Evolutionary conservation across 2,888 invertebrate species (phyloP).

Genomic region (Caenorhabditis sp.): DNA sequence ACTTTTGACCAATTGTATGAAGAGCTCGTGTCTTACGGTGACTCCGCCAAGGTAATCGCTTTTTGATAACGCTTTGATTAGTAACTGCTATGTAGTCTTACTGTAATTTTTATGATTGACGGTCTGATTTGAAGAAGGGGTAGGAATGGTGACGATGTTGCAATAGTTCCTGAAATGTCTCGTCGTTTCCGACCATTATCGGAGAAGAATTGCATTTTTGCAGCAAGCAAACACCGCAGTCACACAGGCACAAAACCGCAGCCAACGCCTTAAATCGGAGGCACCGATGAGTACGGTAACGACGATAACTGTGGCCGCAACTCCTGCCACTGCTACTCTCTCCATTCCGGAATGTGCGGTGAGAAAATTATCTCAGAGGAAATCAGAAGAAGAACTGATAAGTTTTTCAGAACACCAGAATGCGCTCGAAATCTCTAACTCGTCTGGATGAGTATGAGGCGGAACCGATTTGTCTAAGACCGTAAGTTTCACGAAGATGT

Average conservation of each 20-base stretch:
- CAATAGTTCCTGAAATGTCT: slow-evolving; percentile 43
- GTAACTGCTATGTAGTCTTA: background rate
- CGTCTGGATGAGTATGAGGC: slow-evolving; percentile 70
- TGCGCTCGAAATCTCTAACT: slow-evolving; percentile 73
- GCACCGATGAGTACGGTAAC: slow-evolving; percentile 49
- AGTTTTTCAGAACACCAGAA: slow-evolving; percentile 33
- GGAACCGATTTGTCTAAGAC: slow-evolving; percentile 55
- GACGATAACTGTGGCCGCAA: slow-evolving; percentile 48
- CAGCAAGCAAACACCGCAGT: slow-evolving; percentile 26
- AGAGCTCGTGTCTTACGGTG: slow-evolving; percentile 68
- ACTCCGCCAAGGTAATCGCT: slow-evolving; percentile 42
- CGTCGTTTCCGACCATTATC: slow-evolving; percentile 31
- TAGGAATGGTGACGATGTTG: slow-evolving; percentile 12
- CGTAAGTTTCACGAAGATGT: slow-evolving; percentile 26
- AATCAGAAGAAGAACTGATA: too few species aligned
- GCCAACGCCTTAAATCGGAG: slow-evolving; percentile 55
- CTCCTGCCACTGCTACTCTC: slow-evolving; percentile 37
- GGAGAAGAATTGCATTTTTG: slow-evolving; percentile 23
- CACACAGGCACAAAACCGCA: slow-evolving; percentile 43
- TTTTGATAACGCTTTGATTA: background rate
- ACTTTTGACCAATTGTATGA: slow-evolving; percentile 72
- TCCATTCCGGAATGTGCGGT: slow-evolving; percentile 43
- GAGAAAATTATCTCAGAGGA: too few species aligned
- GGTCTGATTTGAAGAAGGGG: slow-evolving; percentile 2
- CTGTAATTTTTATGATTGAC: background rate